Conservation (phyloP, 2,113 vertebrate genomes). For the Rhinoderma darwinii region DNA sequence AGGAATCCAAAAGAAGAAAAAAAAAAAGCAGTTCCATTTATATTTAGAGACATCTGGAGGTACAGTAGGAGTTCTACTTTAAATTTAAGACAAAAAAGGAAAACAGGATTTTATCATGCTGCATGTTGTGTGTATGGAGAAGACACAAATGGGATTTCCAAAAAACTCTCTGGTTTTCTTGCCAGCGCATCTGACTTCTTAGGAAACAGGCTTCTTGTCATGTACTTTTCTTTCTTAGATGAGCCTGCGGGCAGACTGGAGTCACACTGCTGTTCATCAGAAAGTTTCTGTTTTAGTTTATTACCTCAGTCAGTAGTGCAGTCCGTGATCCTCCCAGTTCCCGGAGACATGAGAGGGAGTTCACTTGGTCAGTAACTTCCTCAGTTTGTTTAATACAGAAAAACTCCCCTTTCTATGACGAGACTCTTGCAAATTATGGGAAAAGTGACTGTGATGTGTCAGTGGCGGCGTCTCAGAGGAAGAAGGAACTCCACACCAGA, state of each 20-base stretch:
- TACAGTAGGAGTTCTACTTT: neutral
- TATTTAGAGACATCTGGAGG: too few species aligned
- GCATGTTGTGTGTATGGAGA: neutral
- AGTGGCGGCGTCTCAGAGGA: neutral
- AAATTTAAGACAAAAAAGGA: neutral
- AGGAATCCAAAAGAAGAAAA: too few species aligned
- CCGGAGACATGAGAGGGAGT: constrained; percentile 50
- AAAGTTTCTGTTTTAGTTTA: constrained; percentile 46
- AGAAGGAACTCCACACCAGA: neutral
- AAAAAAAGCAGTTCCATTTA: too few species aligned
- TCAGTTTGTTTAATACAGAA: constrained; percentile 51
- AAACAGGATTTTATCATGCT: neutral
- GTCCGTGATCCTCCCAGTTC: constrained; percentile 39
- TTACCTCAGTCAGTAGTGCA: constrained; percentile 16
- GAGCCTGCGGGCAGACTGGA: neutral
- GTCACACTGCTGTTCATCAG: constrained; percentile 20
- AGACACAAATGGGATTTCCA: neutral
- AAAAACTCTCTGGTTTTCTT: neutral
- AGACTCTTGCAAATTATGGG: neutral
- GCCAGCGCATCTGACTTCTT: neutral
- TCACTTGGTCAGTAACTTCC: constrained; percentile 37
- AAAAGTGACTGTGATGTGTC: constrained; percentile 5
- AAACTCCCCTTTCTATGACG: constrained; percentile 41
- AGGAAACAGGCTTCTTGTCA: neutral
- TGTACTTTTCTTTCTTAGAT: neutral